Base-by-base conservation (phyloP, 2,888 invertebrate genomes). In the Perdita meconis region DNA sequence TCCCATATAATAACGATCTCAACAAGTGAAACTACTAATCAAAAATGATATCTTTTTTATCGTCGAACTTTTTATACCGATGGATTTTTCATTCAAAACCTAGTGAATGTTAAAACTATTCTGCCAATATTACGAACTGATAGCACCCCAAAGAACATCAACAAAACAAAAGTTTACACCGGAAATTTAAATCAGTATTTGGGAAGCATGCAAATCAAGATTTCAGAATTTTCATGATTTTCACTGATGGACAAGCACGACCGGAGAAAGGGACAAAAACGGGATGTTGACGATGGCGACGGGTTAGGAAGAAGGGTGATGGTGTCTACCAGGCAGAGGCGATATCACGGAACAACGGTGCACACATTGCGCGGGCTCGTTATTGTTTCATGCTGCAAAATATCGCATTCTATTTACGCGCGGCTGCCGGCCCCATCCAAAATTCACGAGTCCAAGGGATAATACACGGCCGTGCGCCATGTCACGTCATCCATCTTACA, bases 381-480 rank as follows among this genome's bases (percentile, higher is more conserved):
- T 81, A 81, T 83, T 83, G 83, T 83, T 83, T 83, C 83, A 83
- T 66, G 81, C 60, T 67, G 78, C 74, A 80, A 86, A 87, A 87
- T 87, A 87, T 87, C 87, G 82, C 81, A 84, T 87, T 87, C 87
- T 82, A 84, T 87, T 83, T 87, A 79, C 83, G 80, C 79, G 69
- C 67, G 73, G 69, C 59, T 61, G 78, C 70, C 79, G 69, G 68
- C 22, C 68, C 56, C 72, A 74, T 85, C 78, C 75, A 85, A 86
- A 86, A 87, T 85, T 87, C 86, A 85, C 82, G 79, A 83, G 79
- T 66, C 80, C 64, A 68, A 59, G 57, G 81, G 77, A 83, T 83
- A 81, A 81, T 78, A 80, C 69, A 79, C 70, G 78, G 30, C 67
- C 36, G 66, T 55, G 53, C 34, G 24, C 42, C 67, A 56, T 40